These are phyloP conservation scores for Drosophila kanekoi DNA, from an alignment of 2,888 invertebrate species.

Conservation along the genomic window DNA sequence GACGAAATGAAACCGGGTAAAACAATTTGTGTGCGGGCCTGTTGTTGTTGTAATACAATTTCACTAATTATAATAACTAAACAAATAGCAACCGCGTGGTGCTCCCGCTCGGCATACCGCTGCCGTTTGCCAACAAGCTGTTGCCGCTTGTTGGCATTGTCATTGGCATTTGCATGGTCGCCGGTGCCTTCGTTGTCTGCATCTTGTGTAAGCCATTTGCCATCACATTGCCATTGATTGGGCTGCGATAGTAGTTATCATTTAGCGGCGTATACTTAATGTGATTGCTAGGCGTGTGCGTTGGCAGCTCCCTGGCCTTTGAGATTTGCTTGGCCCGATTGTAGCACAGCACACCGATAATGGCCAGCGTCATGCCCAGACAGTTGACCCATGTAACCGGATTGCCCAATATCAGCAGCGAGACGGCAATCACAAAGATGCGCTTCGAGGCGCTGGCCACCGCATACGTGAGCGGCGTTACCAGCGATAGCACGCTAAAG, in stretches of 20 bases:
- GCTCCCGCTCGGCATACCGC: constrained; percentile 75
- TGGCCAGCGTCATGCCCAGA: constrained; percentile 95
- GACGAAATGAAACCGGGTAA: neutral
- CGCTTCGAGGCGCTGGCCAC: constrained; percentile 98
- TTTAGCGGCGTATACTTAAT: constrained; percentile 82
- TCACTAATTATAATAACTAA: constrained; percentile 72
- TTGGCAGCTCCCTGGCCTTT: constrained; percentile 86
- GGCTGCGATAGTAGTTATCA: constrained; percentile 77
- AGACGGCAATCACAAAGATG: constrained; percentile 95
- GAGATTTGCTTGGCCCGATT: constrained; percentile 93
- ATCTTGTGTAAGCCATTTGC: constrained; percentile 58
- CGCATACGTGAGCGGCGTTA: constrained; percentile 97
- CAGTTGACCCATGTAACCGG: constrained; percentile 95
- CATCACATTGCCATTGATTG: constrained; percentile 50
- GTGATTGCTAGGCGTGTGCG: constrained; percentile 84
- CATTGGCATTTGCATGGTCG: constrained; percentile 52
- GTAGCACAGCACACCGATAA: constrained; percentile 95
- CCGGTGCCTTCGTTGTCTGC: constrained; percentile 20
- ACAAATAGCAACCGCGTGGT: constrained; percentile 83
- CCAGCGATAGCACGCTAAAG: constrained; percentile 95
- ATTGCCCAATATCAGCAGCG: constrained; percentile 94
- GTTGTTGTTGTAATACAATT: constrained; percentile 38
- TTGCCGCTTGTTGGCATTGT: constrained; percentile 48
- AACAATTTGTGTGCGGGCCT: constrained; percentile 5
- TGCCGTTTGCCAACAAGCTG: constrained; percentile 81